phyloP scores from a whole-genome alignment of 2,797 vertebrate genomes.

The Hephaestus fuliginosus region DNA sequence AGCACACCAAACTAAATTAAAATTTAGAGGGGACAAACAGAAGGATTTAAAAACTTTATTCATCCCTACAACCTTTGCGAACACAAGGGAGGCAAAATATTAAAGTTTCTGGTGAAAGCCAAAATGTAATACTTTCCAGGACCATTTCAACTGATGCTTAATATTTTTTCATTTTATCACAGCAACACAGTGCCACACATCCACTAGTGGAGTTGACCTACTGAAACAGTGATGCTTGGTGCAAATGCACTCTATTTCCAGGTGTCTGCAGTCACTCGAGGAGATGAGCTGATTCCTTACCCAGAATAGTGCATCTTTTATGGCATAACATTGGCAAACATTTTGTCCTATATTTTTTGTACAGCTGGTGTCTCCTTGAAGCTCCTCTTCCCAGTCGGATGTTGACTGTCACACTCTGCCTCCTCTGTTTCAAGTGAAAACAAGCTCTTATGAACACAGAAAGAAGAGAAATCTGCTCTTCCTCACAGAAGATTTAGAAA shows the following conservation, averaged over 20 bases:
- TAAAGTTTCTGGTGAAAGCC: slow-evolving; percentile 12
- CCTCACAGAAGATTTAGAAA: slow-evolving; percentile 1
- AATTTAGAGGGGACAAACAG: not conserved
- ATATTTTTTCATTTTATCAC: not conserved
- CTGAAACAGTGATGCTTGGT: slow-evolving; percentile 18
- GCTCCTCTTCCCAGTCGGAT: not conserved
- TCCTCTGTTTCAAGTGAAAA: slow-evolving; percentile 17
- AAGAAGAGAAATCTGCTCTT: not conserved
- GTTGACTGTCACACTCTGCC: not conserved
- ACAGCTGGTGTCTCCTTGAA: slow-evolving; percentile 23
- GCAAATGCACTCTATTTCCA: slow-evolving; percentile 11
- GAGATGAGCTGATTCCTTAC: slow-evolving; percentile 9
- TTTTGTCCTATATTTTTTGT: not conserved
- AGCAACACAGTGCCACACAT: slow-evolving; percentile 9
- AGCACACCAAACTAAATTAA: not conserved
- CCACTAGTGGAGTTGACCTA: slow-evolving; percentile 32
- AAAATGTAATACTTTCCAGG: slow-evolving; percentile 4
- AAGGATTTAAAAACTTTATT: not conserved
- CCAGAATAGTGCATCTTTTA: slow-evolving; percentile 1
- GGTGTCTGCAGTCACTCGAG: slow-evolving; percentile 17
- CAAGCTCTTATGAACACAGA: not conserved
- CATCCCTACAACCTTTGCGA: not conserved
- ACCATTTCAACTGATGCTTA: not conserved
- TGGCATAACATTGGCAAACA: not conserved
- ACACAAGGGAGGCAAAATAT: slow-evolving; percentile 7